These are phyloP conservation scores for Pangasius macronema DNA, from an alignment of 2,797 vertebrate species.

Conservation along the genomic window DNA sequence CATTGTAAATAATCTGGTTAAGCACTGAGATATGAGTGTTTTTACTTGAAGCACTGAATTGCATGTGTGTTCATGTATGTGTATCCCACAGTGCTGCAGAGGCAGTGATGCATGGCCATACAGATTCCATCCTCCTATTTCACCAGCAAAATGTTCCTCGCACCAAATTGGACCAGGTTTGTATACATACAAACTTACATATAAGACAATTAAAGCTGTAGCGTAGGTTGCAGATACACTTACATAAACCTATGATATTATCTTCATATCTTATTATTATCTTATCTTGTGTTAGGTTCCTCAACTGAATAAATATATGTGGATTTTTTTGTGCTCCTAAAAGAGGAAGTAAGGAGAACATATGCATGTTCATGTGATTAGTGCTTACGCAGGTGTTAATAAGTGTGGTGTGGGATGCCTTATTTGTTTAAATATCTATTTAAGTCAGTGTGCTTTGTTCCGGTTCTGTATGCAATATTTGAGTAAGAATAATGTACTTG, in stretches of 20 bases:
- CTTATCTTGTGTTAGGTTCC: neutral
- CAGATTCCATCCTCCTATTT: conserved; percentile 93
- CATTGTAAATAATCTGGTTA: neutral
- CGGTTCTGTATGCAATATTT: conserved; percentile 56
- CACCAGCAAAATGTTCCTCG: conserved; percentile 94
- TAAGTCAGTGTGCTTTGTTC: conserved; percentile 60
- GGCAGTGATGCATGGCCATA: conserved; percentile 91
- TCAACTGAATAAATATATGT: neutral
- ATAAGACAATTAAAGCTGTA: neutral
- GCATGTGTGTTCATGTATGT: conserved; percentile 30
- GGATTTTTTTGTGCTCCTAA: neutral
- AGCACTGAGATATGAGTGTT: neutral
- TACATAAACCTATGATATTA: neutral
- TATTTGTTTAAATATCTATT: conserved; percentile 61
- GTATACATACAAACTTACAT: conserved; percentile 36
- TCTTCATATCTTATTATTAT: too few species aligned
- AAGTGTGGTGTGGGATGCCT: conserved; percentile 20
- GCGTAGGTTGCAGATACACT: neutral
- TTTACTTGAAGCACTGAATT: neutral
- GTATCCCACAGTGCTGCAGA: conserved; percentile 85
- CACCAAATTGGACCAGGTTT: conserved; percentile 92
- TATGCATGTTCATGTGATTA: conserved; percentile 22
- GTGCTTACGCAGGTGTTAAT: conserved; percentile 50
- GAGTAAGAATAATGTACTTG: neutral
- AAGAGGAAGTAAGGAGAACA: conserved; percentile 36